Evolutionary conservation across 2,888 invertebrate genomes (phyloP), one percentile per base, ranked within the genome.

Genomic region (Taenaris catops): DNA sequence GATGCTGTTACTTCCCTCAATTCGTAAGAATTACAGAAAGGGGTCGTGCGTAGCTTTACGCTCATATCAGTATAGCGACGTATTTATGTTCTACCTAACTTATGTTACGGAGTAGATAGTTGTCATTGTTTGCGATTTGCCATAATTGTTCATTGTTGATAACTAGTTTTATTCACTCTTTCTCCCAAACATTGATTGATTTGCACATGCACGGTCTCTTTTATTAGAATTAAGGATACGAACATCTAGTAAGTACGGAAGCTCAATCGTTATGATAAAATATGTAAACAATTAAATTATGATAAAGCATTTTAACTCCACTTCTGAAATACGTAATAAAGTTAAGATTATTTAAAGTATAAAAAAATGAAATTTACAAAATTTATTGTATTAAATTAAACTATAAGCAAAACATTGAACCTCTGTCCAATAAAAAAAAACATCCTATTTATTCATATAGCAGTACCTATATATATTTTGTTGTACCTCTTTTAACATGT

Each of bases 61-160:
- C 63, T 71, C 64, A 65, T 58, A 54, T 68, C 65, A 66, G 63
- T 68, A 68, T 64, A 67, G 75, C 70, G 74, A 73, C 67, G 62
- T 71, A 61, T 60, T 53, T 53, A 46, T 50, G 48, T 53, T 52
- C 48, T 62, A 63, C 54, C 50, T 58, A 64, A 51, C 54, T 65
- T 38, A 58, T 55, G 63, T 70, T 79, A 79, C 73, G 69, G 71
- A 71, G 78, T 73, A 72, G 59, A 69, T 59, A 64, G 61, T 65
- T 67, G 56, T 60, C 58, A 63, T 61, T 66, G 66, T 75, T 74
- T 72, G 61, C 65, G 56, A 58, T 70, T 72, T 76, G 83, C 81
- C 83, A 84, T 84, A 80, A 64, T 62, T 72, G 69, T 79, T 74
- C 59, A 63, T 78, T 76, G 75, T 81, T 76, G 61, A 57, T 65